Conservation (phyloP, 2,888 invertebrate genomes). For the Congeria kusceri region DNA sequence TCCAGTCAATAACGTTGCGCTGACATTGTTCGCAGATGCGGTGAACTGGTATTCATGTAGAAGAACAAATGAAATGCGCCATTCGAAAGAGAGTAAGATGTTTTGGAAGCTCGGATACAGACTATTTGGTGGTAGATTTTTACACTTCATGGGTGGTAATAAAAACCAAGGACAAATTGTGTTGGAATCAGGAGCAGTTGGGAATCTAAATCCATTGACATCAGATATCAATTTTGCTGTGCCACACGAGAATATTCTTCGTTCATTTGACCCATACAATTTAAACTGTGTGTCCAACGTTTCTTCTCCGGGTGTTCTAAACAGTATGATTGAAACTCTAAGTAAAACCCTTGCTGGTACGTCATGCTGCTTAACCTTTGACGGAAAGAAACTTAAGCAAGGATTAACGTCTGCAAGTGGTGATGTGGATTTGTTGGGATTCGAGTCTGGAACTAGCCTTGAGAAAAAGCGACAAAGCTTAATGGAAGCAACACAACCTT, state of each 20-base stretch:
- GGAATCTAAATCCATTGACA: not conserved
- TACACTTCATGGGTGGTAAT: not conserved
- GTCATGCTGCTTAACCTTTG: not conserved
- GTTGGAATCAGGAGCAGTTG: too few species aligned
- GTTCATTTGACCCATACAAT: not conserved
- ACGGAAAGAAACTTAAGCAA: not conserved
- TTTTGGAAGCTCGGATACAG: not conserved
- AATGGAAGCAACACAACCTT: too few species aligned
- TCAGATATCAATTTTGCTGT: not conserved
- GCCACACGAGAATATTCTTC: not conserved
- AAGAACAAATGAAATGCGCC: not conserved
- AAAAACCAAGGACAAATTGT: too few species aligned
- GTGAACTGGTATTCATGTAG: not conserved
- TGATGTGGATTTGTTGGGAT: constrained; percentile 16
- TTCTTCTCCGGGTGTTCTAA: not conserved
- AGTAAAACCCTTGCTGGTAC: not conserved
- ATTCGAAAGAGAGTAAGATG: not conserved
- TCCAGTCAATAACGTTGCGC: not conserved
- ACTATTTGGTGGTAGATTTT: not conserved
- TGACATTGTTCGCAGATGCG: not conserved
- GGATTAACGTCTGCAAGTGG: not conserved
- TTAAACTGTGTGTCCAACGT: not conserved
- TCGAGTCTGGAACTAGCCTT: not conserved
- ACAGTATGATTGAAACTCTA: not conserved
- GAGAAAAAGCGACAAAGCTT: too few species aligned